Evolutionary conservation across 2,113 vertebrate species (phyloP).

Genomic region (Guaruba guarouba): DNA sequence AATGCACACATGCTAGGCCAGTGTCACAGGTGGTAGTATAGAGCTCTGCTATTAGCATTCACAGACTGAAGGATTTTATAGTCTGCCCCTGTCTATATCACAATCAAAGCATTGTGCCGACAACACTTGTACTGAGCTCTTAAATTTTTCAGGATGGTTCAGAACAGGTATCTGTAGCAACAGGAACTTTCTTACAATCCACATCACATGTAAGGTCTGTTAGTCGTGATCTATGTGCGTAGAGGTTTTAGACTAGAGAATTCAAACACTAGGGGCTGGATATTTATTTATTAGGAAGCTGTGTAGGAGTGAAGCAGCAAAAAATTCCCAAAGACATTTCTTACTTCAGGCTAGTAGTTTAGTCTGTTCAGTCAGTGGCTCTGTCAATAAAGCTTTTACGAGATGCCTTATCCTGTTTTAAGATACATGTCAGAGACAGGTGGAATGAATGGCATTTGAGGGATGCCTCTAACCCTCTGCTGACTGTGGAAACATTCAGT

Average conservation of each 20-base stretch:
- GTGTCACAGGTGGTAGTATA: accelerated
- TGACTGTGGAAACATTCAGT: background rate
- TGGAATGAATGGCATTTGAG: background rate
- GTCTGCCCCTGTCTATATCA: background rate
- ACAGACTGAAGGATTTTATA: background rate
- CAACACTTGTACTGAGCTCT: background rate
- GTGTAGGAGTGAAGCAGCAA: background rate
- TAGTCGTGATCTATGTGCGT: accelerated
- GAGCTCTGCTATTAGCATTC: background rate
- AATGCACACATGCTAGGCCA: background rate
- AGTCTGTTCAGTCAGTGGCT: background rate
- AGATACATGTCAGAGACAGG: background rate
- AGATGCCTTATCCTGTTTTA: background rate
- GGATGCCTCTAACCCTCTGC: background rate
- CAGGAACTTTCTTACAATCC: background rate
- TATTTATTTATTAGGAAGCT: background rate
- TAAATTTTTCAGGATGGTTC: background rate
- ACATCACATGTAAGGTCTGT: background rate
- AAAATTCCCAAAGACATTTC: background rate
- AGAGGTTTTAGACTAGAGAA: background rate
- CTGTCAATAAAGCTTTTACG: background rate
- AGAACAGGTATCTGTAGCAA: background rate
- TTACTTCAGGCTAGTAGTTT: background rate
- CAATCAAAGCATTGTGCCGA: background rate
- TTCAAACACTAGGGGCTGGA: background rate